These are phyloP conservation scores for Isotomurus palustris DNA, from an alignment of 2,888 invertebrate genomes.

Conservation along the genomic window DNA sequence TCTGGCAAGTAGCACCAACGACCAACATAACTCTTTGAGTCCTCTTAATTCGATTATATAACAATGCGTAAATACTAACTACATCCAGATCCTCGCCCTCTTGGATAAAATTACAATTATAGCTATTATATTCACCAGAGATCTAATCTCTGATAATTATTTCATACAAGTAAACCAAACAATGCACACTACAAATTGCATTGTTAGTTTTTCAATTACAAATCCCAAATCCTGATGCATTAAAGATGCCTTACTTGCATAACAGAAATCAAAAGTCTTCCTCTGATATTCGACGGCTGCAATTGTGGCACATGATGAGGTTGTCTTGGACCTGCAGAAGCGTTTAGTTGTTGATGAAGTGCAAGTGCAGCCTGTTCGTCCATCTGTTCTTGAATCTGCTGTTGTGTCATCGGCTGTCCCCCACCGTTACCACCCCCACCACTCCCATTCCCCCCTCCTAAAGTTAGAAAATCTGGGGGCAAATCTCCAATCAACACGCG, in stretches of 20 bases:
- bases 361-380: constrained; percentile 70
- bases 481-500: constrained; percentile 70
- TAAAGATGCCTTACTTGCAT: constrained; percentile 66
- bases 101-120: not conserved
- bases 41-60: too few relatives aligned
- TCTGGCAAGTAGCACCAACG: too few relatives aligned
- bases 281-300: constrained; percentile 56
- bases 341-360: constrained; percentile 44
- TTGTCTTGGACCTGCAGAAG: constrained; percentile 25
- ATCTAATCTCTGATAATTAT: not conserved
- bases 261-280: constrained; percentile 77
- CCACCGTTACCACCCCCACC: constrained; percentile 11
- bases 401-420: constrained; percentile 47
- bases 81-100: not conserved
- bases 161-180: too few relatives aligned
- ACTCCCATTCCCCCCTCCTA: constrained; percentile 53
- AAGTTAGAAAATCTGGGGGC: constrained; percentile 69
- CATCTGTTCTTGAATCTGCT: constrained; percentile 66
- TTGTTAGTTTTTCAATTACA: too few relatives aligned
- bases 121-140: not conserved
- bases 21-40: too few relatives aligned
- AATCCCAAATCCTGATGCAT: too few relatives aligned
- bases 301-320: constrained; percentile 36
- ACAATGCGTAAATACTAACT: too few relatives aligned
- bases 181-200: too few relatives aligned